A percentile compares a stretch with the other conserved stretches of the same genome.
Conservation (phyloP, 2,113 vertebrate genomes). For the Onychostruthus taczanowskii region DNA sequence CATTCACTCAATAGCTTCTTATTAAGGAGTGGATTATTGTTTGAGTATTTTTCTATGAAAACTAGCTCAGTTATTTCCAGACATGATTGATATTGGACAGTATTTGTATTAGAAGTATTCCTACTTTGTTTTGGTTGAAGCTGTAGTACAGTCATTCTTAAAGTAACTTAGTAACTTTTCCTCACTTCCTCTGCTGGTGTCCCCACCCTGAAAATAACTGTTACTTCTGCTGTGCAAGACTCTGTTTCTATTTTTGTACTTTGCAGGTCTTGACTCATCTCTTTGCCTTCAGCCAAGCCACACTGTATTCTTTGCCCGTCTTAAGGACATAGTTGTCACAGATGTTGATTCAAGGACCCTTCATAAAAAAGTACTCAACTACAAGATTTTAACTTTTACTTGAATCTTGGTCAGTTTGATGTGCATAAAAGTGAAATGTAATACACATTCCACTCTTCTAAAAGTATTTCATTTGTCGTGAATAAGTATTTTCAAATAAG, state of each 20-base stretch:
- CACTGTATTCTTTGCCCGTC: conserved; percentile 83
- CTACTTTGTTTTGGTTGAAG: neutral
- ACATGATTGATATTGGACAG: neutral
- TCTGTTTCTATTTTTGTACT: neutral
- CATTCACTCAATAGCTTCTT: neutral
- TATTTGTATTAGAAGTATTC: neutral
- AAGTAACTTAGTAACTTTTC: neutral
- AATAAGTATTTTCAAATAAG: neutral
- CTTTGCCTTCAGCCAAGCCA: conserved; percentile 82
- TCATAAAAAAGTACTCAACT: conserved; percentile 86
- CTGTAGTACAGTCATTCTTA: neutral
- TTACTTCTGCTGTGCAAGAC: neutral
- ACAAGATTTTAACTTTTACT: neutral
- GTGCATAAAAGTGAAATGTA: neutral
- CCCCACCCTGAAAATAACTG: neutral
- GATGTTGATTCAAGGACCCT: conserved; percentile 85
- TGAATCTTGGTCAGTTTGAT: conserved; percentile 12
- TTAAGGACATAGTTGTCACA: conserved; percentile 88
- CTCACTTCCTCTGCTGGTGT: neutral
- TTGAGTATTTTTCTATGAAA: neutral
- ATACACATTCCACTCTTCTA: neutral
- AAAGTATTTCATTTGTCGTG: neutral
- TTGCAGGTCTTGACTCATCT: conserved; percentile 86
- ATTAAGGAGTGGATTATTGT: neutral
- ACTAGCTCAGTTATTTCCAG: neutral